Conservation (phyloP, 2,113 vertebrate genomes). For the Cyphomyrus plagiostoma region DNA sequence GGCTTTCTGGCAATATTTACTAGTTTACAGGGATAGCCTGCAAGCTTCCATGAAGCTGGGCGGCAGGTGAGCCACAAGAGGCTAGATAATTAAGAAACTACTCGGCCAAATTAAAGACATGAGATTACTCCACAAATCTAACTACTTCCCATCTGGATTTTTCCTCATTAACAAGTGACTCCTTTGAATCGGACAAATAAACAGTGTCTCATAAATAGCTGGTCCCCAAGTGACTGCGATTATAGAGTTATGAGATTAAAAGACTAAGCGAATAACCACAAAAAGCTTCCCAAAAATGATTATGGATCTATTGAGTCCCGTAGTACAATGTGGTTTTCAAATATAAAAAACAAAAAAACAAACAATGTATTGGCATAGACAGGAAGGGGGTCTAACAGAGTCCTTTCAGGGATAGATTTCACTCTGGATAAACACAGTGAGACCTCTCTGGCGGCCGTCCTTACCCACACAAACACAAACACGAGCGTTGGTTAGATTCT, state of each 20-base stretch:
- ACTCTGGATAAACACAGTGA: conserved; percentile 19
- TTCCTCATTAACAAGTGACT: not conserved
- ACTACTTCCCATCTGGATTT: not conserved
- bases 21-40: not conserved
- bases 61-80: not conserved
- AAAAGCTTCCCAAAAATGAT: not conserved
- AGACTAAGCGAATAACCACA: not conserved
- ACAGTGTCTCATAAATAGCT: not conserved
- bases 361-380: not conserved
- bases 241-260: conserved; percentile 18
- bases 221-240: not conserved
- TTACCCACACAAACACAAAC: conserved; percentile 45
- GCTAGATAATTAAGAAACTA: not conserved
- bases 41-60: not conserved
- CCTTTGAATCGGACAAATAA: not conserved
- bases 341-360: not conserved
- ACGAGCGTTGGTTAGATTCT: not conserved
- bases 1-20: not conserved
- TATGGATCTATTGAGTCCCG: not conserved
- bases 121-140: not conserved
- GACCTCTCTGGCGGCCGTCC: conserved; percentile 42
- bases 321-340: not conserved
- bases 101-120: not conserved
- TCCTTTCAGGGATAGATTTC: conserved; percentile 30
- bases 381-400: conserved; percentile 28